These are phyloP conservation scores for Strix aluco DNA, from an alignment of 2,113 vertebrate genomes.

Conservation along the genomic window DNA sequence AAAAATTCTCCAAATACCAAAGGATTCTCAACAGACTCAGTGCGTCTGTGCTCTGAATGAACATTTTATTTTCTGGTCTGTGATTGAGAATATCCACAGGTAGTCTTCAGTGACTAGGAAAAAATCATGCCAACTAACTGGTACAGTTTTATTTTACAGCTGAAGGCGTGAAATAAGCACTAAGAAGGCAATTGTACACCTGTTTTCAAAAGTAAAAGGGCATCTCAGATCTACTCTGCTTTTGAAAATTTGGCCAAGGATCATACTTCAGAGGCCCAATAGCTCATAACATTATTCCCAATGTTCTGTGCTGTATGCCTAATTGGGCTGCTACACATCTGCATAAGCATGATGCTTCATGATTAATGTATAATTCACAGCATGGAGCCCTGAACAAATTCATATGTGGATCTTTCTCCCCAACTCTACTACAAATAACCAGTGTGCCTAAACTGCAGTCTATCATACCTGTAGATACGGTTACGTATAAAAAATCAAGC, in stretches of 20 bases:
- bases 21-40: slow-evolving; percentile 59
- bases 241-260: slow-evolving; percentile 72
- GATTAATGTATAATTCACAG: slow-evolving; percentile 75
- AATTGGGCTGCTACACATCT: slow-evolving; percentile 72
- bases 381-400: slow-evolving; percentile 60
- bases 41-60: slow-evolving; percentile 56
- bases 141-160: slow-evolving; percentile 71
- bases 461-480: slow-evolving; percentile 21
- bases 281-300: slow-evolving; percentile 71
- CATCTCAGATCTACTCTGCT: slow-evolving; percentile 66
- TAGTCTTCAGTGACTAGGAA: slow-evolving; percentile 56
- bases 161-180: slow-evolving; percentile 68
- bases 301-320: slow-evolving; percentile 64
- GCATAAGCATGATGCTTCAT: slow-evolving; percentile 73
- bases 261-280: slow-evolving; percentile 70
- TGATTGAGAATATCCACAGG: slow-evolving; percentile 66
- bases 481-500: not conserved
- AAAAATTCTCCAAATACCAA: slow-evolving; percentile 50
- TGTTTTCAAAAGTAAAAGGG: slow-evolving; percentile 72
- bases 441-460: not conserved
- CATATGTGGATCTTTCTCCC: not conserved
- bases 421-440: slow-evolving; percentile 41
- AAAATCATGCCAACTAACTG: slow-evolving; percentile 56
- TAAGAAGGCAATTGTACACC: slow-evolving; percentile 70
- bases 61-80: slow-evolving; percentile 73